Evolutionary conservation across 2,888 invertebrate species (phyloP), one percentile per base, ranked within the genome.

Genomic region (Tachina fera): DNA sequence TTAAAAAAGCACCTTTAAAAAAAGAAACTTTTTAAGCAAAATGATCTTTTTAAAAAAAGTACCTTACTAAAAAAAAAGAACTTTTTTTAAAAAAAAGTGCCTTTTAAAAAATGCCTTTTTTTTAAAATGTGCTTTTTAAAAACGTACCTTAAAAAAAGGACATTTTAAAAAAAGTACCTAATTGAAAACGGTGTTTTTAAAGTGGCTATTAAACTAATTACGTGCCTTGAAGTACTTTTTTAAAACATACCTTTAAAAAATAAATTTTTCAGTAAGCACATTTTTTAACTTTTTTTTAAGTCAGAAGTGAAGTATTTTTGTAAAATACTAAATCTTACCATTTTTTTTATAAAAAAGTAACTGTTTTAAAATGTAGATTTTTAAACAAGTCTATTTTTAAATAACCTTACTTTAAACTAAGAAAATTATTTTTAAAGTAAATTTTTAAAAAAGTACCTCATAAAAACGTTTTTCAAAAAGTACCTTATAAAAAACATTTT

Each of bases 111-210:
- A 60, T 39, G 13, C n/a, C n/a, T n/a, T n/a, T 60, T 8, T 5
- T 9, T 16, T 43, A 61, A 16, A 61, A 61, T 3, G 2, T 43
- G 0, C 41, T 16, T n/a, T 41, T 61, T 16, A 41, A 61, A 53
- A 41, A 61, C 43, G 41, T 41, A 61, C 61, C 14, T 61, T 9
- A 19, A 13, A 39, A 63, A 63, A 63, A 45, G 41, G 22, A 45
- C 19, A 1, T 45, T 19, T 63, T 19, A 3, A 39, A 39, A 58
- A 4, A 58, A 13, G 2, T 14, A 14, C 58, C 13, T 6, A 39
- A 39, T n/a, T n/a, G n/a, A n/a, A n/a, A n/a, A n/a, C n/a, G n/a
- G n/a, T n/a, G n/a, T n/a, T n/a, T n/a, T n/a, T n/a, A n/a, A n/a
- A n/a, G n/a, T n/a, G n/a, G n/a, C n/a, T n/a, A n/a, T 1, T 53